Percentiles rank a stretch among this genome's conserved stretches.
phyloP scores from a whole-genome alignment of 2,888 invertebrate genomes.

The Ormyrus pomaceus region DNA sequence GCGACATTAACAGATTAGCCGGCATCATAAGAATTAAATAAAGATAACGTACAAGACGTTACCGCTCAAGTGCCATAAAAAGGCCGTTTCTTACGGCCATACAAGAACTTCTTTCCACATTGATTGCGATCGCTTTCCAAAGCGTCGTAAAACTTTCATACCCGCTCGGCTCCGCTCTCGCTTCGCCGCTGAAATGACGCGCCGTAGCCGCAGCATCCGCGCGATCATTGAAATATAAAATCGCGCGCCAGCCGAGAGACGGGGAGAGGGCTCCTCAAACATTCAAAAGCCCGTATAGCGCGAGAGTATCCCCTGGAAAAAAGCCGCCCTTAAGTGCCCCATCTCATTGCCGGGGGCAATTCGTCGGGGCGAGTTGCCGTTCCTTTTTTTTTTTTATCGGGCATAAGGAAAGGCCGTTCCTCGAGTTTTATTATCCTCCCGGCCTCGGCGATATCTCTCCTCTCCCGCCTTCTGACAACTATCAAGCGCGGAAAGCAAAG shows the following conservation, averaged over 20 bases:
- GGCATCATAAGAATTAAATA: conserved; percentile 34
- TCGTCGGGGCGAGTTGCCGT: conserved; percentile 43
- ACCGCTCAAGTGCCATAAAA: conserved; percentile 42
- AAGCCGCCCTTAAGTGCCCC: conserved; percentile 33
- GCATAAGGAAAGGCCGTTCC: conserved; percentile 44
- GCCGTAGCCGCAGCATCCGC: not conserved
- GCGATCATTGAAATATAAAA: conserved; percentile 56
- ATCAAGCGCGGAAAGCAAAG: conserved; percentile 61
- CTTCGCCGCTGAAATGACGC: not conserved
- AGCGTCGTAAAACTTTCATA: conserved; percentile 41
- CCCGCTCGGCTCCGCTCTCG: not conserved
- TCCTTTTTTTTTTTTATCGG: conserved; percentile 34
- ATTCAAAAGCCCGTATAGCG: conserved; percentile 38
- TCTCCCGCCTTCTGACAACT: conserved; percentile 36
- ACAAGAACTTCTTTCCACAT: conserved; percentile 35
- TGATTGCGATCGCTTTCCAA: conserved; percentile 44
- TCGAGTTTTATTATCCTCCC: conserved; percentile 48
- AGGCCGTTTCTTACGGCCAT: conserved; percentile 29
- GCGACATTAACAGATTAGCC: conserved; percentile 41
- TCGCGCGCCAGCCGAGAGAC: conserved; percentile 14
- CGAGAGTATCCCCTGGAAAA: not conserved
- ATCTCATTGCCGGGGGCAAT: conserved; percentile 43
- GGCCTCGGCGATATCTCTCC: conserved; percentile 15
- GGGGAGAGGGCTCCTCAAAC: conserved; percentile 23
- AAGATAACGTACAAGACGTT: conserved; percentile 33